These are phyloP conservation scores for Xenopus tropicalis DNA, from an alignment of 2,113 vertebrate genomes.

Conservation along the genomic window UCB_Xtro_10.0 CM004445.2:120142501-120143000, in stretches of 20 bases:
- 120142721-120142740: slow-evolving; percentile 43
- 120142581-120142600: slow-evolving; percentile 23
- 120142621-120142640: slow-evolving; percentile 34
- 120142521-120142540: slow-evolving; percentile 26
- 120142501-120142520: slow-evolving; percentile 41
- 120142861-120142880: too few relatives aligned
- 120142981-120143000: too few relatives aligned
- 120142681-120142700: slow-evolving; percentile 38
- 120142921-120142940: too few relatives aligned
- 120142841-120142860: too few relatives aligned
- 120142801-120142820: background rate
- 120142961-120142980: too few relatives aligned
- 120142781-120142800: background rate
- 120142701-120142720: slow-evolving; percentile 32
- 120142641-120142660: slow-evolving; percentile 32
- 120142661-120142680: slow-evolving; percentile 20
- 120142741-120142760: slow-evolving; percentile 19
- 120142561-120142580: slow-evolving; percentile 4
- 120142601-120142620: slow-evolving; percentile 35
- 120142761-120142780: slow-evolving; percentile 11
- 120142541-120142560: slow-evolving; percentile 13
- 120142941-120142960: too few relatives aligned
- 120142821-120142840: too few relatives aligned
- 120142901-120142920: too few relatives aligned
- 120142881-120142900: too few relatives aligned